Evolutionary conservation across 2,113 vertebrate species (phyloP), one percentile per base, ranked within the genome.

Genomic region (Telmatochromis bifrenatus): DNA sequence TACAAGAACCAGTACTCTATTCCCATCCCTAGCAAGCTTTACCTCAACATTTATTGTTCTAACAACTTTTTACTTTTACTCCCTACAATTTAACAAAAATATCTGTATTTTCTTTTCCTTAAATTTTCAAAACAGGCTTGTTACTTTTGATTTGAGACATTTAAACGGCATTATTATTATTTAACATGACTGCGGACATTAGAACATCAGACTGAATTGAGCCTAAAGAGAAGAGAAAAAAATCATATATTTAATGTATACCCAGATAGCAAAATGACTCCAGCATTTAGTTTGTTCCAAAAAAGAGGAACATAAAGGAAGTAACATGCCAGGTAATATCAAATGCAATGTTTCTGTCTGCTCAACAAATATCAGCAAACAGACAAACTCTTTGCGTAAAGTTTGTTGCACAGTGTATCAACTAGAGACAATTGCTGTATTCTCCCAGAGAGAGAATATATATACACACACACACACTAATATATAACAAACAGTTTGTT

Each of bases 151-250:
- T 65, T 37, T 37, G 60, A 37, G 33, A 65, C 33, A 65, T 65
- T 37, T 1, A 65, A 65, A n/a, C 0, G 2, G 31, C 60, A n/a
- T 65, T 4, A n/a, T 65, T 35, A 2, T 65, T 12, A 5, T n/a
- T 62, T 0, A 62, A 1, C 33, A 65, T 65, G 31, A 65, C 17
- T n/a, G 31, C 6, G 4, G 4, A 37, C 31, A 0, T 7, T 65
- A 65, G 33, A 65, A 37, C 33, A 37, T 37, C 33, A 65, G 33
- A 65, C 60, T 65, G 60, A 37, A n/a, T 33, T 65, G 6, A 37
- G 31, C 60, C 60, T 65, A 65, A 65, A 0, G 9, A 65, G 31
- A 65, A 35, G 9, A 65, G 31, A 19, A 33, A 62, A 33, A 33
- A 19, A 12, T 35, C 5, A 62, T 33, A 33, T 62, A 62, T 62